Evolutionary conservation across 2,888 invertebrate genomes (phyloP).

Genomic region (Cremastinae sp.): DNA sequence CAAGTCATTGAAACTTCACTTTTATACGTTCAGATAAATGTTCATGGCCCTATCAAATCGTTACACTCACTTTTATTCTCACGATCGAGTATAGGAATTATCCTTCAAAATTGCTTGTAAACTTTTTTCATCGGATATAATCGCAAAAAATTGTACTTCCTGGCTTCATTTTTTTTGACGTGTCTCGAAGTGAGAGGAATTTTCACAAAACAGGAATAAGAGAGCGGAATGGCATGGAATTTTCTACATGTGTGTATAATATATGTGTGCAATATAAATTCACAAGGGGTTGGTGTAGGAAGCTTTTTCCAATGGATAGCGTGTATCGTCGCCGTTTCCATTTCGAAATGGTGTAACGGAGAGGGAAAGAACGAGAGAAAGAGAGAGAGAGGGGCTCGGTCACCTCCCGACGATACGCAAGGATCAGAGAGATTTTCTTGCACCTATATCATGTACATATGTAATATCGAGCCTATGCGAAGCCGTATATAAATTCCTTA

Average conservation of each 20-base stretch:
- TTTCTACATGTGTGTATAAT: background rate
- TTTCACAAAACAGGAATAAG: background rate
- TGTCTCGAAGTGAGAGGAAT: too few relatives aligned
- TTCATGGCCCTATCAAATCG: too few relatives aligned
- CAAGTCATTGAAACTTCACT: too few relatives aligned
- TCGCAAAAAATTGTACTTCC: too few relatives aligned
- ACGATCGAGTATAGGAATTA: too few relatives aligned
- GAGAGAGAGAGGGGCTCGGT: too few relatives aligned
- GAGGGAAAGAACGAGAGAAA: too few relatives aligned
- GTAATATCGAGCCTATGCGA: conserved; percentile 10
- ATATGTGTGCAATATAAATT: conserved; percentile 4
- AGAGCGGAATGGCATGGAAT: background rate
- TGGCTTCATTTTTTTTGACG: background rate
- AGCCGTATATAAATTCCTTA: background rate
- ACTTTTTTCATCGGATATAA: too few relatives aligned
- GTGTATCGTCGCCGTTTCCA: conserved; percentile 19
- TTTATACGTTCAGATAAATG: too few relatives aligned
- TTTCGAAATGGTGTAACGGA: conserved; percentile 2
- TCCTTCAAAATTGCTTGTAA: too few relatives aligned
- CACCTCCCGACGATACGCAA: conserved; percentile 24
- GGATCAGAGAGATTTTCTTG: conserved; percentile 38
- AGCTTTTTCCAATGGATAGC: conserved; percentile 2
- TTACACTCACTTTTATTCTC: too few relatives aligned
- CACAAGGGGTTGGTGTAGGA: background rate
- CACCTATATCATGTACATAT: background rate